Evolutionary conservation across 2,888 invertebrate species (phyloP), one percentile per base, ranked within the genome.

Genomic region (Phrixothrix hirtus): DNA sequence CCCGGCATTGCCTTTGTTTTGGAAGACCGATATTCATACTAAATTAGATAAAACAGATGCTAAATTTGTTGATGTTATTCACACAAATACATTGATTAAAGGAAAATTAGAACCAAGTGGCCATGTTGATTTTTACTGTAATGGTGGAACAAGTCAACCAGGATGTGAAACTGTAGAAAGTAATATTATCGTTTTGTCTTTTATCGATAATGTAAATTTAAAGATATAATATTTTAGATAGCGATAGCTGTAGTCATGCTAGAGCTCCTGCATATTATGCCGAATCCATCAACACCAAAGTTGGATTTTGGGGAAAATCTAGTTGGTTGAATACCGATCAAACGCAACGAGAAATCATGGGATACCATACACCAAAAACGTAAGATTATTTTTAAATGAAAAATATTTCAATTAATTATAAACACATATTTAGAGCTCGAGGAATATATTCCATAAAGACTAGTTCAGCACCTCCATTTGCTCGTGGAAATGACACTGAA

Each of bases 1-100:
- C 66, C 85, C 86, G 0, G 86, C 86, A 0, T 72, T 83, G 63
- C 86, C 86, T 0, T 62, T 85, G 4, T 86, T 85, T 58, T 80
- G 79, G 0, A 77, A 79, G 0, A 71, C 70, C 0, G 75, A 79
- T 37, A 45, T 62, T 0, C 69, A 71, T 0, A 76, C 73, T 27
- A 81, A 81, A 61, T 59, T 86, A 15, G 83, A 84, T 63, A 59
- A 73, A 0, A 67, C 66, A 0, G 85, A 86, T 64, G 86, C 83
- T 0, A 74, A 77, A 0, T 83, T 81, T 59, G 84, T 86, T 0
- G 85, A 86, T 62, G 78, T 83, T 0, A 76, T 85, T 4, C 86
- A 86, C 61, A 84, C 85, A 0, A 84, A 86, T 64, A 78, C 80
- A 0, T 60, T 83, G 39, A 75, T 78, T 37, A 80, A 80, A 34